phyloP scores from a whole-genome alignment of 2,113 vertebrate species.

The Casuarius casuarius region DNA sequence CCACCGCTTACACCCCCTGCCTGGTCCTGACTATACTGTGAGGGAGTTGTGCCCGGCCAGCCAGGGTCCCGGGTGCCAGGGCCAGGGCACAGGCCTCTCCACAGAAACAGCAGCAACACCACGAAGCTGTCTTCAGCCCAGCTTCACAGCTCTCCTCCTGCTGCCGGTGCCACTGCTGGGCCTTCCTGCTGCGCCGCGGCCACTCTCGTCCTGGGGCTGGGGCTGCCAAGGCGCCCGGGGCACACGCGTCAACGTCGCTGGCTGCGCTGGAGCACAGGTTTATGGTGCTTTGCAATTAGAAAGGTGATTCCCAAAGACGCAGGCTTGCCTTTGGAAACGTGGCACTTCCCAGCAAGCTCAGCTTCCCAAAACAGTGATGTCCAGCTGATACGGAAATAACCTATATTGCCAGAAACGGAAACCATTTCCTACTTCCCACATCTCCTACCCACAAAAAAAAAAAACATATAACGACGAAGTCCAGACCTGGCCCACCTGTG shows the following conservation, averaged over 20 bases:
- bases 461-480: fast-evolving
- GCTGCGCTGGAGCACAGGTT: not conserved
- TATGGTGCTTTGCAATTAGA: fast-evolving
- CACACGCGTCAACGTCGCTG: not conserved
- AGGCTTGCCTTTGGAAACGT: not conserved
- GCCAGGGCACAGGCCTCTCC: not conserved
- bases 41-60: not conserved
- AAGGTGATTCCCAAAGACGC: not conserved
- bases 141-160: not conserved
- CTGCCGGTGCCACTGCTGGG: not conserved
- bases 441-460: not conserved
- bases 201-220: not conserved
- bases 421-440: not conserved
- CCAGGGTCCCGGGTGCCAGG: fast-evolving
- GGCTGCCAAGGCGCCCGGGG: not conserved
- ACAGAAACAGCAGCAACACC: not conserved
- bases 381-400: not conserved
- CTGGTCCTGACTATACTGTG: fast-evolving
- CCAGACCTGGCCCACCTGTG: fast-evolving
- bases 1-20: not conserved
- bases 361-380: fast-evolving
- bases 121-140: fast-evolving
- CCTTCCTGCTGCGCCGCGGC: not conserved
- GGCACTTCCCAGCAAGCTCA: not conserved
- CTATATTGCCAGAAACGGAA: not conserved